Base-by-base conservation (phyloP, 2,113 vertebrate genomes). In the Seriola rivoliana region DNA sequence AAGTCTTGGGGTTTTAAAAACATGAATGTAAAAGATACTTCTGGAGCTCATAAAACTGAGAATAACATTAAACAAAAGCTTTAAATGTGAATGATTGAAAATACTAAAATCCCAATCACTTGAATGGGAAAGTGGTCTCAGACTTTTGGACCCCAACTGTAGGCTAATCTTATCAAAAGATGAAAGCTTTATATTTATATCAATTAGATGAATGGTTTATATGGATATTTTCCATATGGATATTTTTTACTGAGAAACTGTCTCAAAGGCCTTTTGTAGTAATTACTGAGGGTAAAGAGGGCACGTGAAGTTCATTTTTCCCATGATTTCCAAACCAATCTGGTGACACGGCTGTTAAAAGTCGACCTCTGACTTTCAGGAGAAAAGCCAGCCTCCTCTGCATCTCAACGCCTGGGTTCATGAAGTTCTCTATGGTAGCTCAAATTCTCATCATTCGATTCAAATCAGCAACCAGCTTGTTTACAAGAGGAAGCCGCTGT, bases 401-500 rank as follows among this genome's bases (percentile, higher is more conserved):
- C 23, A 4, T 66, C 21, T 68, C 48, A 68, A 23, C 34, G n/a
- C 55, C 66, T 52, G 36, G 25, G 55, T 14, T 81, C 52, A 29
- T 5, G 25, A 85, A 65, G 32, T 63, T 71, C 23, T 25, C 29
- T 48, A 19, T 48, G 6, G 40, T 21, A 36, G 50, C 52, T 71
- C 46, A 78, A 58, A 80, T 78, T 78, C 57, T 69, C 73, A 88
- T 62, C 23, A 38, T 75, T 58, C 46, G 52, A 5, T 67, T 73
- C 46, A 54, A 84, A 78, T 78, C 19, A 73, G 54, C 29, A 59
- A 67, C 69, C 52, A 38, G 34, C n/a, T 76, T 91, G 82, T 88
- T 80, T 88, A 88, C 57, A 67, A 62, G 44, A 86, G 67, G 46
- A 71, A 67, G 74, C n/a, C 25, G 76, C 86, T 87, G 77, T 65